A percentile compares a stretch with the other conserved stretches of the same genome.
phyloP scores from a whole-genome alignment of 2,888 invertebrate genomes.

The Aleiodes leptofemur region DNA sequence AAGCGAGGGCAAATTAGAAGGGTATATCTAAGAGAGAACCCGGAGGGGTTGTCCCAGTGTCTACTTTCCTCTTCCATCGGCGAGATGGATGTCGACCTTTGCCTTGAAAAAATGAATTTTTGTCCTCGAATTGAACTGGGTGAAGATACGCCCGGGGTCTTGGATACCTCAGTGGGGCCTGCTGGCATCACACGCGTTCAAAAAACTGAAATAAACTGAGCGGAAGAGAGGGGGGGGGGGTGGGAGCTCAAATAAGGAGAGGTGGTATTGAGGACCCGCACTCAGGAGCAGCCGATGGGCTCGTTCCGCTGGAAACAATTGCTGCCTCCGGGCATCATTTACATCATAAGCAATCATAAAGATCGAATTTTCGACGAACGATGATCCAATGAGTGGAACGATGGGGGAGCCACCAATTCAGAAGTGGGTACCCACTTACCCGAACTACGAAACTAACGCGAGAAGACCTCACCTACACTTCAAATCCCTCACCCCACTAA shows the following conservation, averaged over 20 bases:
- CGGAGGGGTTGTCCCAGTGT: slow-evolving; percentile 57
- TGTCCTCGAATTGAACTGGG: slow-evolving; percentile 23
- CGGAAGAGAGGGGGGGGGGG: not conserved
- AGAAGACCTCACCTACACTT: slow-evolving; percentile 49
- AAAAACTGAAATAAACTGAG: not conserved
- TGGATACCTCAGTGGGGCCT: slow-evolving; percentile 28
- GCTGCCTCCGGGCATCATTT: slow-evolving; percentile 78
- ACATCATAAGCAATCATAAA: slow-evolving; percentile 78
- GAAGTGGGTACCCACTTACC: slow-evolving; percentile 74
- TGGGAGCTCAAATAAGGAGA: not conserved
- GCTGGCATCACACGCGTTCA: slow-evolving; percentile 26
- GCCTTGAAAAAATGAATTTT: slow-evolving; percentile 41
- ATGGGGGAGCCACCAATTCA: slow-evolving; percentile 70
- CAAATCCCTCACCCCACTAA: slow-evolving; percentile 27
- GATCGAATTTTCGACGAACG: slow-evolving; percentile 74
- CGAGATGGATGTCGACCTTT: slow-evolving; percentile 38
- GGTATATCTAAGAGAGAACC: slow-evolving; percentile 59
- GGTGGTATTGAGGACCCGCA: slow-evolving; percentile 50
- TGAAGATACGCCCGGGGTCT: slow-evolving; percentile 14
- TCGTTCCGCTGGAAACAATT: slow-evolving; percentile 73
- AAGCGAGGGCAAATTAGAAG: slow-evolving; percentile 66
- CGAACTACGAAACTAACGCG: slow-evolving; percentile 59
- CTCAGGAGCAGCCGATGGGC: slow-evolving; percentile 57
- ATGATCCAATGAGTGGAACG: slow-evolving; percentile 75
- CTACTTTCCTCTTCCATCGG: slow-evolving; percentile 18